Evolutionary conservation across 2,797 vertebrate genomes (phyloP).

Genomic region (Phalanger gymnotis): DNA sequence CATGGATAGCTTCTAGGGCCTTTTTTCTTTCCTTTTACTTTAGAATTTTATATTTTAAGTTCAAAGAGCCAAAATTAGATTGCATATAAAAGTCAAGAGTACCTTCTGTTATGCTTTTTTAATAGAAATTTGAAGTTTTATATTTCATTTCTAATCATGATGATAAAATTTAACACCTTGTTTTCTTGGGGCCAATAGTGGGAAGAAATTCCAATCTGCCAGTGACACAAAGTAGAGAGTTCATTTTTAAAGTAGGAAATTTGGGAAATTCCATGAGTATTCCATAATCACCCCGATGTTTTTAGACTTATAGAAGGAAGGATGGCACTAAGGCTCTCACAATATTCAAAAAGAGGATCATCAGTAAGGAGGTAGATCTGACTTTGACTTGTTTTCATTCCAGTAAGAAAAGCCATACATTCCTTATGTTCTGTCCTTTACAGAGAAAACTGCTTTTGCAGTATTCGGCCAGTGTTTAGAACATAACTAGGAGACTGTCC

Average conservation of each 20-base stretch:
- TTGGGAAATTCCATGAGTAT: conserved; percentile 53
- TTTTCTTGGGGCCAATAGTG: conserved; percentile 30
- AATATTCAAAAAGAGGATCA: conserved; percentile 67
- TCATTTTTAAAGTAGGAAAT: not conserved
- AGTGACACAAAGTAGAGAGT: conserved; percentile 53
- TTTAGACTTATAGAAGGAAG: conserved; percentile 42
- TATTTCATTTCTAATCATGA: conserved; percentile 43
- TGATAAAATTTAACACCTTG: conserved; percentile 31
- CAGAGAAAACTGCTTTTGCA: conserved; percentile 19
- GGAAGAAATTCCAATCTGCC: conserved; percentile 22
- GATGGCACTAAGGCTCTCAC: conserved; percentile 45
- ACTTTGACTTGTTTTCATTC: conserved; percentile 47
- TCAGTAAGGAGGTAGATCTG: conserved; percentile 56
- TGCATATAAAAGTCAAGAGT: conserved; percentile 34
- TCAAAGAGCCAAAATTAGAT: conserved; percentile 61
- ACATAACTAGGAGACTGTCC: not conserved
- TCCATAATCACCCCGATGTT: conserved; percentile 29
- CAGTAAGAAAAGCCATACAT: conserved; percentile 59
- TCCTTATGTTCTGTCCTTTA: conserved; percentile 33
- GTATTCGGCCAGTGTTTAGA: not conserved
- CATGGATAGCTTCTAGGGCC: not conserved
- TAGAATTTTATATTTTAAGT: conserved; percentile 39
- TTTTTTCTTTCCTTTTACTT: conserved; percentile 14
- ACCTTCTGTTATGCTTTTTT: conserved; percentile 39
- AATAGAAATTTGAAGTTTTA: conserved; percentile 5